Evolutionary conservation across 2,113 vertebrate species (phyloP), one percentile per base, ranked within the genome.

Genomic region (Todiramphus saurophagus): DNA sequence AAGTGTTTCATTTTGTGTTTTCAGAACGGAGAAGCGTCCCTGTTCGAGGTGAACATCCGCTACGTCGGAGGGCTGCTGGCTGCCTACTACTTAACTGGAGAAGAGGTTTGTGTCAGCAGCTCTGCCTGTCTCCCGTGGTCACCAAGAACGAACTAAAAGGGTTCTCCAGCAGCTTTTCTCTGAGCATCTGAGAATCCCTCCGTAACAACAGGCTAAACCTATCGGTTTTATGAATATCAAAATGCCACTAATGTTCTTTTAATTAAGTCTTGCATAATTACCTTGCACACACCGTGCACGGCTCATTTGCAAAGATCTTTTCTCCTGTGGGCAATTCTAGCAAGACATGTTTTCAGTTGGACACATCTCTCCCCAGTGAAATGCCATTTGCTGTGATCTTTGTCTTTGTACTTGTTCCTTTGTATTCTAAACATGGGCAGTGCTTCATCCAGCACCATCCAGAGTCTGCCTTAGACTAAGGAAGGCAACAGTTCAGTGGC

Each of bases 1-100:
- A 63, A 67, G 39, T 72, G 4, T 83, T 4, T 68, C 7, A 5
- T 56, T 24, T 1, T 96, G 72, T 93, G 3, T 50, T 92, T 92
- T 56, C 98, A 99, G 99, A 99, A 98, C 0, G 99, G 99, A 50
- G 99, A 99, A 70, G 99, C 99, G 0, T 99, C 99, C 7, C 97
- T 99, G 95, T 99, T 99, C 67, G 99, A 99, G 98, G 99, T 99
- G 98, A 99, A 99, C 97, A 99, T 99, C 94, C 99, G 99, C 82
- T 99, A 99, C 60, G 98, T 99, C 1, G 99, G 99, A 30, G 99
- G 99, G 39, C 98, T 99, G 78, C 98, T 99, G 93, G 98, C 99
- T 8, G 97, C 98, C 0, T 99, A 98, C 97, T 99, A 99, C 98
- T 97, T 99, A 92, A 99, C 99, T 2, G 99, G 99, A 94, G 98